Evolutionary conservation across 2,113 vertebrate genomes (phyloP), one percentile per base, ranked within the genome.

Genomic region (Forbesichthys papilliferus): DNA sequence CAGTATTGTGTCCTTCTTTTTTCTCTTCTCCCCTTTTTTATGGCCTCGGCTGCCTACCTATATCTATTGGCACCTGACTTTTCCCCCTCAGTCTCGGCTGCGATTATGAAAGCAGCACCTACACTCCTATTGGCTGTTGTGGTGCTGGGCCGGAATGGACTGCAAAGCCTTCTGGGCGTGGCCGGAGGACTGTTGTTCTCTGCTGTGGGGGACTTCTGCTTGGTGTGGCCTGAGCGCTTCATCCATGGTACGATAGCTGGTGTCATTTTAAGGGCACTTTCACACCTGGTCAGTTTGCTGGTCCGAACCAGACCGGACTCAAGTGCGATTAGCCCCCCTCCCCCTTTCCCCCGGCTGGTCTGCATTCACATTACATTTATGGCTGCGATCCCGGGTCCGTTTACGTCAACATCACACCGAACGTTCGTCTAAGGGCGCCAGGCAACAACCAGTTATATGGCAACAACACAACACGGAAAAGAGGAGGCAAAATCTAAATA

Each of bases 171-270:
- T 14, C 69, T 88, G 51, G 86, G 92, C 36, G 86, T 91, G 52
- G 62, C 80, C 0, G 68, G 70, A 5, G 95, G 93, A 1, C 87
- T 97, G 0, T 3, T 95, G 11, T 89, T 93, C 65, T 95, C 94
- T 0, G 92, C 91, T 0, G 78, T 91, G 0, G 95, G 95, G 1
- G 95, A 97, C 47, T 61, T 68, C 61, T 95, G 92, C 78, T 89
- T 97, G 4, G 52, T 95, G 13, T 97, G 95, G 95, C 89, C 91
- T 0, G 78, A 92, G 0, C 74, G 88, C 48, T 95, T 96, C 85
- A 81, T 95, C 73, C 64, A 71, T 5, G 79, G 80, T 82, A 80
- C 77, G 67, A 9, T 0, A 57, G 0, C 10, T 13, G 16, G 58
- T 1, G 0, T 42, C 13, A 12, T 48, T 18, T 9, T 18, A 57